phyloP scores from a whole-genome alignment of 2,797 vertebrate genomes.

The Vireo griseus region DNA sequence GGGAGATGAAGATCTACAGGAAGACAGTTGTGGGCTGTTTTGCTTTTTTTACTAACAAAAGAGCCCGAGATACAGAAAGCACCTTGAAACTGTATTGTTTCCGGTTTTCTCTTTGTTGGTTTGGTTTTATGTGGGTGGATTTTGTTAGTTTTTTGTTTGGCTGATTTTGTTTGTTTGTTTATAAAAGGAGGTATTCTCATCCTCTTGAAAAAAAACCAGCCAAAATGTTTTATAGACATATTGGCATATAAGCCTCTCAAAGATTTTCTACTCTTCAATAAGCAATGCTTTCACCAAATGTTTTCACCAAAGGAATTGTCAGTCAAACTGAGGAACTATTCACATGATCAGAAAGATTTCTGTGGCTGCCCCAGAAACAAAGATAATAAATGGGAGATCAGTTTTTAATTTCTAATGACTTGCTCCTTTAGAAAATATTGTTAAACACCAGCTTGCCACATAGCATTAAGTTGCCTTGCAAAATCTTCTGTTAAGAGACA shows the following conservation, averaged over 20 bases:
- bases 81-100: neutral
- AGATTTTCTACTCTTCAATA: neutral
- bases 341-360: neutral
- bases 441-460: neutral
- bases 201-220: neutral
- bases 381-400: neutral
- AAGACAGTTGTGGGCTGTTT: neutral
- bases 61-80: neutral
- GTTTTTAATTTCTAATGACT: neutral
- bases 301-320: neutral
- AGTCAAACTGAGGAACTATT: neutral
- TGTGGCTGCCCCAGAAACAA: neutral
- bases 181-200: neutral
- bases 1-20: neutral
- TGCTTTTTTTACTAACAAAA: neutral
- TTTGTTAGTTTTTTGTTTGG: neutral
- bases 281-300: neutral
- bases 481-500: too few relatives aligned
- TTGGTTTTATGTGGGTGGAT: neutral
- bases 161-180: neutral
- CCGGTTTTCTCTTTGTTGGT: neutral
- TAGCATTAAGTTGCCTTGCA: neutral
- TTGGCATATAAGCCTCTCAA: neutral
- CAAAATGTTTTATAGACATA: neutral
- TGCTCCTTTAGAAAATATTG: neutral